Percentiles rank a stretch among this genome's conserved stretches.
Evolutionary conservation across 2,113 vertebrate species (phyloP).

Genomic region (Redunca redunca): DNA sequence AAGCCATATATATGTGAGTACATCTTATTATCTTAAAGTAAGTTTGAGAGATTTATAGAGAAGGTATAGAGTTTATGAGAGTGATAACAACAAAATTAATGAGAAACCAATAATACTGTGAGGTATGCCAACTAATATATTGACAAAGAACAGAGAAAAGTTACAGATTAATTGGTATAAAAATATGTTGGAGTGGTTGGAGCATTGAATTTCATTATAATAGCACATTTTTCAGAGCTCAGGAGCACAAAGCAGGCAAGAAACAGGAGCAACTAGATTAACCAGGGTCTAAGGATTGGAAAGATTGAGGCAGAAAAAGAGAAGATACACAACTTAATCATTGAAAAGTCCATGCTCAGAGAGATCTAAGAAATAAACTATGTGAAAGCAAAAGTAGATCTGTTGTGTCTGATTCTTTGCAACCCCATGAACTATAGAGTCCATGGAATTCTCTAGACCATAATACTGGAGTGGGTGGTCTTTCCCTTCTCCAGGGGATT

Average conservation of each 20-base stretch:
- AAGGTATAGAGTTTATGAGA: neutral
- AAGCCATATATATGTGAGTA: neutral
- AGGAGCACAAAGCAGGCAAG: neutral
- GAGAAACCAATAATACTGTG: neutral
- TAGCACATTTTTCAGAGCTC: neutral
- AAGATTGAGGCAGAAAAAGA: neutral
- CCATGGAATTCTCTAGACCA: neutral
- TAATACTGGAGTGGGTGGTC: neutral
- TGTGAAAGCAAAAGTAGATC: neutral
- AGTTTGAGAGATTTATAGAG: neutral
- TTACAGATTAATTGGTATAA: neutral
- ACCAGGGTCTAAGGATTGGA: neutral
- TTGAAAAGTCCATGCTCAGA: neutral
- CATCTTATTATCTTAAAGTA: neutral
- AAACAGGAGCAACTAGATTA: neutral
- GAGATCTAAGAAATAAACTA: neutral
- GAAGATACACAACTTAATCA: neutral
- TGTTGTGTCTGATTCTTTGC: fast-evolving
- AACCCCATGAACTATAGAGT: neutral
- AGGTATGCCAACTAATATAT: neutral
- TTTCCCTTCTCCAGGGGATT: neutral
- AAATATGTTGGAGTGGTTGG: neutral
- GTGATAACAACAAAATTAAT: neutral
- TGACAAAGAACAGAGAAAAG: neutral
- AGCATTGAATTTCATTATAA: neutral